A percentile compares a stretch with the other conserved stretches of the same genome.
Conservation (phyloP, 2,113 vertebrate species). For the Menura novaehollandiae region DNA sequence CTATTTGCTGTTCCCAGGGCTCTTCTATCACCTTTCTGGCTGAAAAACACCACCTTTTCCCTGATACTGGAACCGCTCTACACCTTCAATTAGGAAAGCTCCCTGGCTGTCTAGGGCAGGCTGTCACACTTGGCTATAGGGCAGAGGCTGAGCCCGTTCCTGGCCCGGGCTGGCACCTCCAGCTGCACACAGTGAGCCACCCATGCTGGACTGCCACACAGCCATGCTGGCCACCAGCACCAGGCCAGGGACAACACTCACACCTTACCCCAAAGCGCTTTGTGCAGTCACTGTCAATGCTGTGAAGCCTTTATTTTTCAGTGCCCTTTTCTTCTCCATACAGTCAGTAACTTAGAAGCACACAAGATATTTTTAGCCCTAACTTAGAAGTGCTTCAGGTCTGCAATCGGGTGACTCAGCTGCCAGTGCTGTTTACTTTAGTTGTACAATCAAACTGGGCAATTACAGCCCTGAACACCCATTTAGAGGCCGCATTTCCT, state of each 20-base stretch:
- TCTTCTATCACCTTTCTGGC: not conserved
- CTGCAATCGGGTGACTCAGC: not conserved
- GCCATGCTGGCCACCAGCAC: accelerated
- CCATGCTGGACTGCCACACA: accelerated
- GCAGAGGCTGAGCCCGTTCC: accelerated
- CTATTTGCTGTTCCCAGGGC: not conserved
- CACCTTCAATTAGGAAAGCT: not conserved
- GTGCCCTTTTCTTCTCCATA: not conserved
- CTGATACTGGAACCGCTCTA: not conserved
- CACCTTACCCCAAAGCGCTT: not conserved
- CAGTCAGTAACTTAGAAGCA: not conserved
- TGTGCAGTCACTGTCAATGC: not conserved
- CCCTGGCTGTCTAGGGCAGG: not conserved
- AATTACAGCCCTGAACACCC: not conserved
- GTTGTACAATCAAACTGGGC: not conserved
- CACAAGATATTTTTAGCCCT: not conserved
- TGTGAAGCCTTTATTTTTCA: not conserved
- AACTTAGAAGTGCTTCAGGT: not conserved
- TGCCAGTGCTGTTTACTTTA: slow-evolving; percentile 12
- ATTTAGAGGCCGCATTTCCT: not conserved
- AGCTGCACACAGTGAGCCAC: not conserved
- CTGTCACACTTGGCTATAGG: not conserved
- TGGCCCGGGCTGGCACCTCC: not conserved
- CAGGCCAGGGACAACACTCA: accelerated
- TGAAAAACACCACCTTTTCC: not conserved